Percentiles rank a stretch among this genome's conserved stretches.
Evolutionary conservation across 1,140 invertebrate species (phyloP).

Genomic region (Epicauta chinensis): DNA sequence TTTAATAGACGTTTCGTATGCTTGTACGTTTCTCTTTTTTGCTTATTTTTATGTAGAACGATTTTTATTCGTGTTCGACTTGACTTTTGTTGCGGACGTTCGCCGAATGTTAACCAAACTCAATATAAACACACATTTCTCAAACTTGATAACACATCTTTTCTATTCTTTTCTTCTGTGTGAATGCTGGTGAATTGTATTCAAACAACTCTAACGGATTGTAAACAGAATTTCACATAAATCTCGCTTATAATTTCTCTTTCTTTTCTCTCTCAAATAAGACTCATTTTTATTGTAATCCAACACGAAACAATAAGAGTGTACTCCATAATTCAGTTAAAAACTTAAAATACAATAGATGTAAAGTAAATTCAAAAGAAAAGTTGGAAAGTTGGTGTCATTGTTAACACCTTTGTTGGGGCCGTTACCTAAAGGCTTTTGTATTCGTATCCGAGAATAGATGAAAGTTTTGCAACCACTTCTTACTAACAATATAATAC

Average conservation of each 20-base stretch:
- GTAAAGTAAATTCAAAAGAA: conserved; percentile 13
- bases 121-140: conserved; percentile 24
- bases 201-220: conserved; percentile 3
- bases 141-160: conserved; percentile 19
- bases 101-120: conserved; percentile 20
- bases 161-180: conserved; percentile 5
- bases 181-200: conserved; percentile 9
- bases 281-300: too few relatives aligned
- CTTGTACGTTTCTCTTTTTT: conserved; percentile 1
- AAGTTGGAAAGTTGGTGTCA: conserved; percentile 20
- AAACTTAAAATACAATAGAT: conserved; percentile 21
- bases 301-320: conserved; percentile 1
- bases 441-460: neutral
- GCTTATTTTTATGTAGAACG: conserved; percentile 21
- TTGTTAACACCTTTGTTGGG: conserved; percentile 19
- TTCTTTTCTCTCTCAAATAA: too few relatives aligned
- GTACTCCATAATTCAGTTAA: conserved; percentile 24
- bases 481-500: too few relatives aligned
- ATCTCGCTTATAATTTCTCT: neutral
- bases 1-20: too few relatives aligned
- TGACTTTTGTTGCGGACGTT: conserved; percentile 19
- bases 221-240: neutral
- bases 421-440: conserved; percentile 15
- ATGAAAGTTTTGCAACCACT: too few relatives aligned
- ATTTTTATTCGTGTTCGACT: conserved; percentile 21